Evolutionary conservation across 2,888 invertebrate genomes (phyloP), one percentile per base, ranked within the genome.

Genomic region (Acleris holmiana): DNA sequence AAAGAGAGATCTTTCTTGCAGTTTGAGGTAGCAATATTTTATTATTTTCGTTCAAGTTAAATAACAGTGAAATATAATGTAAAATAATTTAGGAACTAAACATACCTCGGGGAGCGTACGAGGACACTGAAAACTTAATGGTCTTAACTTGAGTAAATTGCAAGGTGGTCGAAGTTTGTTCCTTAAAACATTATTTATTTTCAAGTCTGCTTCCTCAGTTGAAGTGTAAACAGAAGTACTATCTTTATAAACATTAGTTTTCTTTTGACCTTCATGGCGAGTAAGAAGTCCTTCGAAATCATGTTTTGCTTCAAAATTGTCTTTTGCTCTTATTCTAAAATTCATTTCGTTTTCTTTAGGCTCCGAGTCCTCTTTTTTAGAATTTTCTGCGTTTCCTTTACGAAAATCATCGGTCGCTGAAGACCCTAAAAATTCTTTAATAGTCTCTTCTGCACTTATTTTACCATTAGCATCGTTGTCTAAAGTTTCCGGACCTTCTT

Each of bases 71-170:
- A 25, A 25, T 25, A 29, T 35, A 35, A 4, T 29, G 35, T 35
- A 35, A 35, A 41, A 50, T 18, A 3, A 23, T 13, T 47, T 50
- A 61, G 29, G n/a, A 56, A 47, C 17, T 17, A 56, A 59, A 49
- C 55, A 51, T 77, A 90, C 91, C 85, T 91, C 91, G 57, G 84
- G 78, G 62, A 91, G 76, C 46, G 88, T 89, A 44, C 79, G 79
- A 5, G 89, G 85, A 1, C 85, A 77, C 66, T 82, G 84, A 74
- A 90, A 91, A 73, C 76, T 82, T 46, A 89, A 69, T 46, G 76
- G 75, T 61, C 86, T 78, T 4, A 87, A 59, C 73, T 82, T 85
- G 15, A 86, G 63, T 68, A 91, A 69, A 74, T 74, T 88, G 69
- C 91, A 91, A 57, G 67, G 59, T 23, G 71, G 68, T 46, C 74